A percentile compares a stretch with the other conserved stretches of the same genome.
Conservation (phyloP, 2,113 vertebrate genomes). For the Speoplatyrhinus poulsoni region DNA sequence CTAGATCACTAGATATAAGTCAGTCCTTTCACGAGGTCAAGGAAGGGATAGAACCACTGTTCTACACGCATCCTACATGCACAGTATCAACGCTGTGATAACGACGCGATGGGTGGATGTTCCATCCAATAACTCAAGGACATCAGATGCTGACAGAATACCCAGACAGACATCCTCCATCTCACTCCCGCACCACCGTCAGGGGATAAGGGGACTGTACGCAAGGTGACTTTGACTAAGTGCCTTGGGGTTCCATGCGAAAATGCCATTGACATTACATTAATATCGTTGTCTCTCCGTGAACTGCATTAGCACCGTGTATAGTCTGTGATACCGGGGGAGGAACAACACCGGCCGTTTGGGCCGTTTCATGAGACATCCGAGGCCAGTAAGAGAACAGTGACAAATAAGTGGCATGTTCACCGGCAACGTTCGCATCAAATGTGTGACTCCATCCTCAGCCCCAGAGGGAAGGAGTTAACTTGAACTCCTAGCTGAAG, state of each 20-base stretch:
- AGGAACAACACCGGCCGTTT: constrained; percentile 22
- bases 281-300: constrained; percentile 73
- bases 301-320: constrained; percentile 63
- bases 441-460: background rate
- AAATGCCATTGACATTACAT: constrained; percentile 75
- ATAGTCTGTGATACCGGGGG: constrained; percentile 42
- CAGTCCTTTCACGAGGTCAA: background rate
- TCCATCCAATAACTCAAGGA: constrained; percentile 61
- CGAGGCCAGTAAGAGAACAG: constrained; percentile 43
- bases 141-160: constrained; percentile 57
- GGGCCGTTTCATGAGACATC: constrained; percentile 34
- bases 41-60: background rate
- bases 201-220: constrained; percentile 66
- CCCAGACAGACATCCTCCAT: constrained; percentile 71
- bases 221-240: constrained; percentile 80
- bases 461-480: background rate
- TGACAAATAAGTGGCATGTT: constrained; percentile 49
- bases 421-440: constrained; percentile 23
- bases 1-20: background rate
- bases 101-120: constrained; percentile 44
- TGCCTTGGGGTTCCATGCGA: constrained; percentile 72
- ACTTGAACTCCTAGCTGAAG: constrained; percentile 29
- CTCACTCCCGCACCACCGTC: constrained; percentile 70
- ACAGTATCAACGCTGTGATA: constrained; percentile 15
- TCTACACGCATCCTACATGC: constrained; percentile 38